Evolutionary conservation across 2,888 invertebrate genomes (phyloP), one percentile per base, ranked within the genome.

Genomic region (Caenorhabditis zanzibari): DNA sequence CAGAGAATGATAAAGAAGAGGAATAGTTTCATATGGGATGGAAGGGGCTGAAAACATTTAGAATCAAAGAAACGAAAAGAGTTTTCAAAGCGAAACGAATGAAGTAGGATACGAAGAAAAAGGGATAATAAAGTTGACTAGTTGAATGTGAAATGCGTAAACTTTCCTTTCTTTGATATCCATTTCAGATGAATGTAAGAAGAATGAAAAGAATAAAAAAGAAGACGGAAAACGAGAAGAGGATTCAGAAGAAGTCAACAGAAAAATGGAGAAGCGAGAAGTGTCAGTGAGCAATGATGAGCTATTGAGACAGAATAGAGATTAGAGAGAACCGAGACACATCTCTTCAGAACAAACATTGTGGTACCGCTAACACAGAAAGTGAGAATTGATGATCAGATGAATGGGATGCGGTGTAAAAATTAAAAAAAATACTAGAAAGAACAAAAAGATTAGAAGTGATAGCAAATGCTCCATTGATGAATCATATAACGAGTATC

Each of bases 131-230:
- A 76, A 76, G 58, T 68, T 76, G 68, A 14, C 49, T 24, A 52
- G 47, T 47, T 24, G 79, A 47, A 71, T 54, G 35, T 12, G 32
- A 44, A 59, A 77, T 47, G 71, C 63, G 54, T n/a, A 63, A 59
- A 69, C 32, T n/a, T 71, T 28, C 47, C 35, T 71, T 77, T 59
- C 56, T 56, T 71, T 63, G 71, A 71, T 79, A 79, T 79, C 79
- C 71, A 79, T 79, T 79, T 71, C 79, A 79, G 79, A 79, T 79
- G 79, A 79, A 79, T 71, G 79, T 5, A 64, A 38, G 71, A 77
- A 71, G 52, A 69, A 59, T 19, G 32, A 44, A 63, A 41, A 47
- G 56, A 56, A 74, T 56, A 28, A 54, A 64, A 38, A 64, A 64
- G 12, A 52, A 52, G 14, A 61, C n/a, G 22, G 59, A 32, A 47